These are phyloP conservation scores for Homalodisca vitripennis DNA, from an alignment of 1,140 invertebrate species.

Conservation along the genomic window DNA sequence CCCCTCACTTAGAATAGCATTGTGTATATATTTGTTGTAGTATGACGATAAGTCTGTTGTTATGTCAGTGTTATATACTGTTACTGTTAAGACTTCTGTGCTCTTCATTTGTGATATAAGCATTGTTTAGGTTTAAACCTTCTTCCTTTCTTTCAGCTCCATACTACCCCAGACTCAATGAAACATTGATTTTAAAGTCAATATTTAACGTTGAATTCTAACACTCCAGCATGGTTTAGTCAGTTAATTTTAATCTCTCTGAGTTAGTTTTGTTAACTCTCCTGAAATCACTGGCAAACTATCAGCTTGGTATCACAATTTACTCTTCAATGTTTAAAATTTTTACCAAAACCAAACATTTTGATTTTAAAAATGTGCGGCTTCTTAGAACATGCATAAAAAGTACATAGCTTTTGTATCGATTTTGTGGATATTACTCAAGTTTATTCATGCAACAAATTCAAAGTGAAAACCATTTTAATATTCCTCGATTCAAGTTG, in stretches of 20 bases:
- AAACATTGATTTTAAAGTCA: background rate
- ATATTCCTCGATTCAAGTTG: no score
- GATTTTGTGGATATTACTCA: background rate
- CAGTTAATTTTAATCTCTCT: no score
- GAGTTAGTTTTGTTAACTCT: no score
- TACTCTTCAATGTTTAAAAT: no score
- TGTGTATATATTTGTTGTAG: constrained; percentile 10
- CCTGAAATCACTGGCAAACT: no score
- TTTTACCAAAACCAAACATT: no score
- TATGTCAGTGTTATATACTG: constrained; percentile 3
- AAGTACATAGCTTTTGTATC: no score
- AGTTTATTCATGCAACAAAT: background rate
- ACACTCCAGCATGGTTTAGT: no score
- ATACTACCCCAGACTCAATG: background rate
- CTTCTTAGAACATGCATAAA: no score
- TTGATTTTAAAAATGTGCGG: no score
- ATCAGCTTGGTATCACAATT: no score
- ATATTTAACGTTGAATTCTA: no score
- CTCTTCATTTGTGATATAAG: constrained; percentile 19
- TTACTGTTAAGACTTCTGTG: constrained; percentile 15
- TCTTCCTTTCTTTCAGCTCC: background rate
- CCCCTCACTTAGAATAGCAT: background rate
- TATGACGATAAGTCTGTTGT: constrained; percentile 9
- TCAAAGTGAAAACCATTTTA: background rate
- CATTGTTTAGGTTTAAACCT: background rate